Base-by-base conservation (phyloP, 2,113 vertebrate species). In the Xerus inauris region DNA sequence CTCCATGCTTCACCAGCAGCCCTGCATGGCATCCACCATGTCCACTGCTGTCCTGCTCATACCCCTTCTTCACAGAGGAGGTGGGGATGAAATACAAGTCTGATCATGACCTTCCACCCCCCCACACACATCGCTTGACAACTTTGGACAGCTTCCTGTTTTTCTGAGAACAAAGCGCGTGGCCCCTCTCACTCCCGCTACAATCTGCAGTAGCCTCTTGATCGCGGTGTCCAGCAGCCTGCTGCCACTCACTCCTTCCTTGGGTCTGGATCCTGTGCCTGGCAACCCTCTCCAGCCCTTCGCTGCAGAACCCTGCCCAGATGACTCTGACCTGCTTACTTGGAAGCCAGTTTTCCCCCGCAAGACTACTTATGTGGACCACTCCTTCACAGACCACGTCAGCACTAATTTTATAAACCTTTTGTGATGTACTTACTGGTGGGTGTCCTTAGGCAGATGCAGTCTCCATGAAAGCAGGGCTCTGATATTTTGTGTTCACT, bases 11-110 rank as follows among this genome's bases (percentile, higher is more conserved):
- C 28, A 20, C 38, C 11, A 77, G 19, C 17, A 64, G 22, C n/a
- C 45, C 40, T 75, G 19, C 5, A 17, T 10, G 22, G 8, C 7
- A 24, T n/a, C 22, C 32, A 38, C 1, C 26, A 0, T n/a, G 2
- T 16, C 64, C 47, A 49, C n/a, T 8, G n/a, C 45, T 7, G 14
- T 4, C 14, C 47, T 79, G 26, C 30, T 92, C 45, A 67, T 19
- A 38, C n/a, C 19, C 17, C 5, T 42, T 42, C 30, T 42, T 87
- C 8, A 42, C 9, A 45, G 45, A 17, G 20, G 45, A 95, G 59
- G 32, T 35, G 20, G 65, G 42, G 35, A 65, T 65, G 65, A 67
- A 88, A 73, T 12, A 35, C 1, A 64, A 64, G 12, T 40, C 22
- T 59, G 35, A 42, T 38, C 47, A 47, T 22, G 26, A 17, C 22